Conservation (phyloP, 2,888 invertebrate species). For the Hyles lineata region DNA sequence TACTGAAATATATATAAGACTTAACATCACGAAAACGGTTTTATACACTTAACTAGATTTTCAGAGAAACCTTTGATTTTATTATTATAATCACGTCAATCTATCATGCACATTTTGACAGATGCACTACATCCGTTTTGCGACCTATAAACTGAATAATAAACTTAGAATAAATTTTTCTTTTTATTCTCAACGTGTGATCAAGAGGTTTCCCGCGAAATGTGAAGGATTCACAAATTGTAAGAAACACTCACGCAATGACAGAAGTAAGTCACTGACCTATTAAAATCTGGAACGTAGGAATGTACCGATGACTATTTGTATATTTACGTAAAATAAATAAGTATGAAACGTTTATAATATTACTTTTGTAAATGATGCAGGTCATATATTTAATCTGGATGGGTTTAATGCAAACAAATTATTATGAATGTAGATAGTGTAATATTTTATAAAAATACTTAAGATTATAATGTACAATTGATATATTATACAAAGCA, state of each 20-base stretch:
- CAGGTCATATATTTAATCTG: slow-evolving; percentile 3
- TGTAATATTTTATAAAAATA: background rate
- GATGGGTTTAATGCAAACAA: background rate
- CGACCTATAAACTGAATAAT: background rate
- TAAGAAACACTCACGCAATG: background rate
- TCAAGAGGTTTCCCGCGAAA: background rate
- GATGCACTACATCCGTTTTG: background rate
- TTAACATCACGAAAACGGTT: background rate
- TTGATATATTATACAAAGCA: too few relatives aligned
- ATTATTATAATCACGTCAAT: background rate
- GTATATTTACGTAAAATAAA: slow-evolving; percentile 7
- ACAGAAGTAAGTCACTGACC: slow-evolving; percentile 17
- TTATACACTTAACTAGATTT: background rate
- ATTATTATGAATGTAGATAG: background rate
- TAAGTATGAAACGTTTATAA: slow-evolving; percentile 5
- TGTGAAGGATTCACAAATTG: background rate
- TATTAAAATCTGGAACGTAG: slow-evolving; percentile 6
- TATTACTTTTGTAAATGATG: background rate
- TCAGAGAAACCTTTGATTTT: background rate
- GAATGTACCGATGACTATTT: background rate
- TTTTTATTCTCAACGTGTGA: background rate
- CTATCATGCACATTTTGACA: background rate
- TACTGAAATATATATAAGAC: background rate
- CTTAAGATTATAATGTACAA: too few relatives aligned
- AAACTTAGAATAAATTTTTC: background rate